phyloP scores from a whole-genome alignment of 1,140 invertebrate species.

The Drosophila lacteicornis region DNA sequence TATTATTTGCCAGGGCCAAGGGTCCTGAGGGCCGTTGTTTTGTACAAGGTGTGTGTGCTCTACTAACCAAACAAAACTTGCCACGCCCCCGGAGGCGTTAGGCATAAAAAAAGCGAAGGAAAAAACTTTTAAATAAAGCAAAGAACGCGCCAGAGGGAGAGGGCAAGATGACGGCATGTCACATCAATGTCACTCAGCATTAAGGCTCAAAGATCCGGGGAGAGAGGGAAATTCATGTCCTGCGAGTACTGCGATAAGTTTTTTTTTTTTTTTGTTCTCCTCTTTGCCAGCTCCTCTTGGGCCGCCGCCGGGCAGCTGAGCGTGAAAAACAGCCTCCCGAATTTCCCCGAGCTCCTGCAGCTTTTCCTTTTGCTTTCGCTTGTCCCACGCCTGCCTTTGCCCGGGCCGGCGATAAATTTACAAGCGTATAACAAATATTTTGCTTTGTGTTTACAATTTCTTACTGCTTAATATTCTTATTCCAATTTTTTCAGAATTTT shows the following conservation, averaged over 20 bases:
- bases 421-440: constrained; percentile 83
- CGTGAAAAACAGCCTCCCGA: constrained; percentile 63
- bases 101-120: constrained; percentile 32
- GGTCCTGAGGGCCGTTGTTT: constrained; percentile 39
- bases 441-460: constrained; percentile 75
- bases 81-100: constrained; percentile 69
- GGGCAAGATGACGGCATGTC: constrained; percentile 75
- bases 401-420: constrained; percentile 67
- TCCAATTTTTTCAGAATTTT: constrained; percentile 13
- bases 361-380: constrained; percentile 57
- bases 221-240: constrained; percentile 51
- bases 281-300: constrained; percentile 27
- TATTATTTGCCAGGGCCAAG: constrained; percentile 66
- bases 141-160: constrained; percentile 27
- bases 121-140: constrained; percentile 80
- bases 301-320: constrained; percentile 59
- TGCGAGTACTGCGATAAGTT: constrained; percentile 71
- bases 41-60: constrained; percentile 47
- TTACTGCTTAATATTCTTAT: constrained; percentile 27
- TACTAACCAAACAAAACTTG: constrained; percentile 62
- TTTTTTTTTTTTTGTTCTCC: constrained; percentile 44
- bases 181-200: constrained; percentile 82
- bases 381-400: constrained; percentile 31
- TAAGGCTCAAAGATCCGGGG: constrained; percentile 37
- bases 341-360: not conserved